Conservation (phyloP, 2,888 invertebrate genomes). For the Leptopilina syphax region DNA sequence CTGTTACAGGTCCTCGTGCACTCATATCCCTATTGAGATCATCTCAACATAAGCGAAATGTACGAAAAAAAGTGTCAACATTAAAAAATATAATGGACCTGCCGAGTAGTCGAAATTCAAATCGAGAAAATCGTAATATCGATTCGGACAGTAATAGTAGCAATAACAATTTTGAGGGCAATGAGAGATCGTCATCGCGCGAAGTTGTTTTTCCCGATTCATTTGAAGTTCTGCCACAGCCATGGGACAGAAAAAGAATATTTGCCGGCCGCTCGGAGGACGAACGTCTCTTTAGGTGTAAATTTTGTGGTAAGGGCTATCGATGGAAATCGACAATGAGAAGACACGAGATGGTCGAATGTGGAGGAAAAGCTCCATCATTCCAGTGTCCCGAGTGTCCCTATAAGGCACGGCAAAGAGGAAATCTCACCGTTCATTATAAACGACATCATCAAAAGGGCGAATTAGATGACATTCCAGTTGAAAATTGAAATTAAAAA, state of each 20-base stretch:
- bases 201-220: slow-evolving; percentile 40
- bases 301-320: slow-evolving; percentile 37
- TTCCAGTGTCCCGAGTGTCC: slow-evolving; percentile 39
- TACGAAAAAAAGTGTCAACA: slow-evolving; percentile 1
- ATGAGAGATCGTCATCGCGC: slow-evolving; percentile 24
- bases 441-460: slow-evolving; percentile 36
- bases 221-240: slow-evolving; percentile 36
- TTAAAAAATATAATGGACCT: slow-evolving; percentile 14
- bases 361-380: slow-evolving; percentile 36
- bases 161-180: slow-evolving; percentile 39
- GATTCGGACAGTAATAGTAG: slow-evolving; percentile 35
- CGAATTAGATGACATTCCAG: slow-evolving; percentile 30
- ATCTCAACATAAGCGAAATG: not conserved
- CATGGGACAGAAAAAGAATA: slow-evolving; percentile 9
- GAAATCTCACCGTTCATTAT: slow-evolving; percentile 37
- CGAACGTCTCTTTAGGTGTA: slow-evolving; percentile 31
- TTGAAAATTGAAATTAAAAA: not conserved
- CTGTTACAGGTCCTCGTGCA: slow-evolving; percentile 32
- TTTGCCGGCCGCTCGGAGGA: slow-evolving; percentile 27
- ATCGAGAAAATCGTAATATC: slow-evolving; percentile 19
- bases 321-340: slow-evolving; percentile 40
- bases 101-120: not conserved
- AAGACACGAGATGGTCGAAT: slow-evolving; percentile 41
- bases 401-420: slow-evolving; percentile 33
- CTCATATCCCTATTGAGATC: slow-evolving; percentile 33